A percentile compares a stretch with the other conserved stretches of the same genome.
Evolutionary conservation across 2,888 invertebrate genomes (phyloP).

Genomic region (Sphaerophoria rueppellii): DNA sequence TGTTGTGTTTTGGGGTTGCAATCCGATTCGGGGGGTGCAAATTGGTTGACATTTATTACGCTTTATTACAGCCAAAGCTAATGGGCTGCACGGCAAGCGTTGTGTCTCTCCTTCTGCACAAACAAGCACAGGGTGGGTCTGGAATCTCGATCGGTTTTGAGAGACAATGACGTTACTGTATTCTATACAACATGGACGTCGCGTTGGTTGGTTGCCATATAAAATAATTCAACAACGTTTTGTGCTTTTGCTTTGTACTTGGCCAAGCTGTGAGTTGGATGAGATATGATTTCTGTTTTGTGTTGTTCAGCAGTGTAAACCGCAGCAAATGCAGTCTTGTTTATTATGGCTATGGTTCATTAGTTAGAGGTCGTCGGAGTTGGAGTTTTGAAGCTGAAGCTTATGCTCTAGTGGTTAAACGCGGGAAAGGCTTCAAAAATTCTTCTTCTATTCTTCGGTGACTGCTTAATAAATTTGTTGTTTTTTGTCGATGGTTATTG

Average conservation of each 20-base stretch:
- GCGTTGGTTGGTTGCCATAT: slow-evolving; percentile 6
- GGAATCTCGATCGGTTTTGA: neutral
- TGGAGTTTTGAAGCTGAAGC: neutral
- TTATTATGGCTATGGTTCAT: slow-evolving; percentile 52
- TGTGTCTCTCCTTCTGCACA: neutral
- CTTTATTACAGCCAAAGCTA: slow-evolving; percentile 68
- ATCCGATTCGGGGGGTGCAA: slow-evolving; percentile 59
- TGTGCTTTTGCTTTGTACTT: slow-evolving; percentile 35
- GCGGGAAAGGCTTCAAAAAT: slow-evolving; percentile 11
- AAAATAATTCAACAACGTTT: slow-evolving; percentile 56
- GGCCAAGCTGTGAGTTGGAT: neutral
- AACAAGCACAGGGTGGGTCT: neutral
- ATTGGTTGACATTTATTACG: slow-evolving; percentile 73
- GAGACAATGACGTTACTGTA: slow-evolving; percentile 33
- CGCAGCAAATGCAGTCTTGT: slow-evolving; percentile 48
- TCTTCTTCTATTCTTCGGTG: neutral
- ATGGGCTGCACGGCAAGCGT: slow-evolving; percentile 36
- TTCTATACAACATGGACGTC: slow-evolving; percentile 17
- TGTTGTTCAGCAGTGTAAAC: slow-evolving; percentile 31
- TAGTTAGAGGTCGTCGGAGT: slow-evolving; percentile 24
- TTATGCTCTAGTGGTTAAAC: neutral
- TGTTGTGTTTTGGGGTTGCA: slow-evolving; percentile 43
- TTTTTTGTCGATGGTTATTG: slow-evolving; percentile 1
- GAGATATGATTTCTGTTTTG: slow-evolving; percentile 14
- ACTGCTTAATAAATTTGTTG: slow-evolving; percentile 29